These are phyloP conservation scores for Zaprionus lineosus DNA, from an alignment of 2,888 invertebrate species.

Conservation along the genomic window DNA sequence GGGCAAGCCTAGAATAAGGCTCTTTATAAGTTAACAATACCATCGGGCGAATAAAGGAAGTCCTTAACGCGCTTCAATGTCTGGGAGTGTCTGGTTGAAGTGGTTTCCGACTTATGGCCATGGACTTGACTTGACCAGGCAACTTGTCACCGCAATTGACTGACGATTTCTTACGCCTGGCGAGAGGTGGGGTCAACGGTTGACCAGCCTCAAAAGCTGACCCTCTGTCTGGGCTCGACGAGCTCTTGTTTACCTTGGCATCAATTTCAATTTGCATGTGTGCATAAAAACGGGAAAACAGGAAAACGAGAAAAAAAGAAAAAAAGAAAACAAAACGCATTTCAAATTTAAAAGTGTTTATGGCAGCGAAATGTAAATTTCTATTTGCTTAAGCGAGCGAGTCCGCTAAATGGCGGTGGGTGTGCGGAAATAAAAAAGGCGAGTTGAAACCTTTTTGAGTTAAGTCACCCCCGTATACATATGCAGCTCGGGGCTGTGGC, in stretches of 20 bases:
- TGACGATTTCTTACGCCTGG: slow-evolving; percentile 19
- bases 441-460: slow-evolving; percentile 25
- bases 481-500: slow-evolving; percentile 23
- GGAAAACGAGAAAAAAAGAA: slow-evolving; percentile 18
- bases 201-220: slow-evolving; percentile 32
- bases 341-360: slow-evolving; percentile 81
- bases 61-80: no score
- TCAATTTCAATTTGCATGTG: slow-evolving; percentile 80
- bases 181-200: slow-evolving; percentile 9
- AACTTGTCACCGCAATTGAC: slow-evolving; percentile 52
- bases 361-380: slow-evolving; percentile 81
- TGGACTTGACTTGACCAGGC: slow-evolving; percentile 31
- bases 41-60: no score
- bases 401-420: slow-evolving; percentile 49
- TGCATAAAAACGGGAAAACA: slow-evolving; percentile 43
- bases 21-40: no score
- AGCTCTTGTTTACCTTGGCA: slow-evolving; percentile 75
- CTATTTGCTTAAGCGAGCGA: slow-evolving; percentile 70
- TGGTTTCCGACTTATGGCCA: slow-evolving; percentile 50
- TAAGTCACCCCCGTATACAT: slow-evolving; percentile 28
- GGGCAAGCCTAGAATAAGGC: no score
- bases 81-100: slow-evolving; percentile 45
- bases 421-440: slow-evolving; percentile 29
- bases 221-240: slow-evolving; percentile 35
- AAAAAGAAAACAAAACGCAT: slow-evolving; percentile 42